Percentiles rank a stretch among this genome's conserved stretches.
Conservation (phyloP, 1,140 invertebrate species). For the Carposina sasakii region DNA sequence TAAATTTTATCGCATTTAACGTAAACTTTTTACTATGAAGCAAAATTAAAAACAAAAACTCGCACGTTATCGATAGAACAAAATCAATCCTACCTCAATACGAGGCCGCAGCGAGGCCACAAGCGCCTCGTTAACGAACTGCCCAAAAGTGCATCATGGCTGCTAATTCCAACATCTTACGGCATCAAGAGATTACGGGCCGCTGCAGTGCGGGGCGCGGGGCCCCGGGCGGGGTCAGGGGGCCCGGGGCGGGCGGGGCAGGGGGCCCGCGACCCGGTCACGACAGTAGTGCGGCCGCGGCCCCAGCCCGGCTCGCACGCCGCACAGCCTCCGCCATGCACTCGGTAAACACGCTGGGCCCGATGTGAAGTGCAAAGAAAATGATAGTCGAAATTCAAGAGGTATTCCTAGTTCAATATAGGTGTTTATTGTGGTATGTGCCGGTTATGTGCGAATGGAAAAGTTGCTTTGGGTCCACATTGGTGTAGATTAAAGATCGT, state of each 20-base stretch:
- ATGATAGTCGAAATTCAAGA: constrained; percentile 69
- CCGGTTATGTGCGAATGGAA: constrained; percentile 2
- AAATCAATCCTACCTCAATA: no score
- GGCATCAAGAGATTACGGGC: constrained; percentile 52
- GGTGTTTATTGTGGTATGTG: constrained; percentile 1
- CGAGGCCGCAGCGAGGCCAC: background rate
- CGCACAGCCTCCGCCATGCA: constrained; percentile 33
- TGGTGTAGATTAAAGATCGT: constrained; percentile 63
- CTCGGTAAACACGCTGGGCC: constrained; percentile 13
- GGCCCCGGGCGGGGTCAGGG: constrained; percentile 21
- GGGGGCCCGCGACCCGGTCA: constrained; percentile 56
- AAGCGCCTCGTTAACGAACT: background rate
- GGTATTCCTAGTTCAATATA: constrained; percentile 29
- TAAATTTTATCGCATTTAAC: no score
- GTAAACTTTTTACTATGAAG: no score
- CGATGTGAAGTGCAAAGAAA: constrained; percentile 31
- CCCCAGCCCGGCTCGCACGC: constrained; percentile 53
- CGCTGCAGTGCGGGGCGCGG: constrained; percentile 60
- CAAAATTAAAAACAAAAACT: no score
- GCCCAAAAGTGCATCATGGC: constrained; percentile 54
- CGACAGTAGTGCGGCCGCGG: constrained; percentile 61
- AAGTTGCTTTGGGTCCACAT: constrained; percentile 26
- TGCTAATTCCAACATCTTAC: constrained; percentile 63
- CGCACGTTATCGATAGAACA: background rate
- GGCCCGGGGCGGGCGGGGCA: constrained; percentile 17